Evolutionary conservation across 92 coral and sea anemone species (phyloP), one percentile per base, ranked within the genome.

Genomic region (Paragorgia papillata): DNA sequence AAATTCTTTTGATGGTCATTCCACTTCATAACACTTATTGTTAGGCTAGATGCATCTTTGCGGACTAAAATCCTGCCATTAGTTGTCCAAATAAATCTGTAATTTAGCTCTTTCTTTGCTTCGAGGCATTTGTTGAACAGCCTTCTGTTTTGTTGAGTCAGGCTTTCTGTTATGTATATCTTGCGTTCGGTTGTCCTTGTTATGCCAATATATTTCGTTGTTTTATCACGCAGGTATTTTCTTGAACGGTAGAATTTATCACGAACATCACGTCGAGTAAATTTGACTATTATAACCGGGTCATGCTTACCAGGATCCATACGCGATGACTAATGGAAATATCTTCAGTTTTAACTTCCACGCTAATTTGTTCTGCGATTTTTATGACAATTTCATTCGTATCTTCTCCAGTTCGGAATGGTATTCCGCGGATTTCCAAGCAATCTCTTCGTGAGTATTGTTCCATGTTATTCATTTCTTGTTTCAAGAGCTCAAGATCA

Each of bases 41-140:
- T 39, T 35, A 54, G 73, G 48, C 54, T 35, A 35, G 54, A 35
- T 20, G 13, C 73, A 65, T 65, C 53, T 18, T 65, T 65, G 15
- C 54, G 15, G 4, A 65, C 24, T 18, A 65, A 24, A 20, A 33
- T 65, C 54, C 22, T 65, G 27, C 73, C 73, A 41, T 34, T 28
- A 10, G 73, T 10, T 65, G 73, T 65, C 73, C 73, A 65, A 15
- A 65, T 35, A 65, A 20, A 65, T 39, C 14, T 65, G 54, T 28
- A 65, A 18, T 65, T 65, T 65, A 20, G 14, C 18, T 65, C 73
- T 18, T 54, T 65, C 29, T 40, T 65, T 21, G 22, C 73, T 65
- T 65, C 4, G 10, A 65, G 73, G 22, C 73, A 65, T 35, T 39
- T 15, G 54, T 65, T 65, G 17, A 65, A 65, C 22, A 39, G 54